Evolutionary conservation across 2,797 vertebrate genomes (phyloP).

Genomic region (Aphelocoma californica): DNA sequence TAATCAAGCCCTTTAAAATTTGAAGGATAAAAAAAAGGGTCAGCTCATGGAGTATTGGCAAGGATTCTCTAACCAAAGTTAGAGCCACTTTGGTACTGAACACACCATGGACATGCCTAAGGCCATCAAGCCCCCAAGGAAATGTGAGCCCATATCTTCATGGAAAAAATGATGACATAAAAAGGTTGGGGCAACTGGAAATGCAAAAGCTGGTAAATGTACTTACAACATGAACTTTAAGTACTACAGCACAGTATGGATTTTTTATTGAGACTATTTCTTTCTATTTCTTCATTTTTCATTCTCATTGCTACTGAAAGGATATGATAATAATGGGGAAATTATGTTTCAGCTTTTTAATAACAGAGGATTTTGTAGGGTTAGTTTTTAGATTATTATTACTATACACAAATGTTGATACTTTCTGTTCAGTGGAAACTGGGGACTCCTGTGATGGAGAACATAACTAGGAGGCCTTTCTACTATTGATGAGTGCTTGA

Average conservation of each 20-base stretch:
- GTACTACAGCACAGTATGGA: neutral
- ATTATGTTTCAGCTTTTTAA: neutral
- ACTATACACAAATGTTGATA: neutral
- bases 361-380: neutral
- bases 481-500: neutral
- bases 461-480: neutral
- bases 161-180: neutral
- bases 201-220: neutral
- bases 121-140: neutral
- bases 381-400: neutral
- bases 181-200: neutral
- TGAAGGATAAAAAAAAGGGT: neutral
- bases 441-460: neutral
- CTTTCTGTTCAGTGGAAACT: neutral
- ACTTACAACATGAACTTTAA: neutral
- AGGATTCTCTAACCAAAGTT: neutral
- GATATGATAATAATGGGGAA: neutral
- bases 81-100: neutral
- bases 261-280: neutral
- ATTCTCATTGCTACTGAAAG: neutral
- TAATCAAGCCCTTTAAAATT: neutral
- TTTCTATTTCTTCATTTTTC: neutral
- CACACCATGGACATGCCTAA: neutral
- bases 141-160: neutral
- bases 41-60: neutral